A percentile compares a stretch with the other conserved stretches of the same genome.
phyloP scores from a whole-genome alignment of 1,140 invertebrate species.

The Oppia nitens region DNA sequence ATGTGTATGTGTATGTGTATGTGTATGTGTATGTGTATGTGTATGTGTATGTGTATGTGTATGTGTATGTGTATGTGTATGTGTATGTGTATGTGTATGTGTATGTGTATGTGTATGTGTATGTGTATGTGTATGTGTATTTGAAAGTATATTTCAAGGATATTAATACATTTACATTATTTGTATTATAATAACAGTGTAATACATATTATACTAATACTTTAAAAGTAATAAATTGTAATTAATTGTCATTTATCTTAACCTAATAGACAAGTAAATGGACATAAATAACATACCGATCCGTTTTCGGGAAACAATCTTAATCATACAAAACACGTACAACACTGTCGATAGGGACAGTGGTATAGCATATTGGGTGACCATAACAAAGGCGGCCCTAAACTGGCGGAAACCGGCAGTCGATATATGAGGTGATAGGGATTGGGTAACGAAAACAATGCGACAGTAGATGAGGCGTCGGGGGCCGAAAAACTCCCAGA shows the following conservation, averaged over 20 bases:
- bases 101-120: too few species aligned
- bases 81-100: too few species aligned
- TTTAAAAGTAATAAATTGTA: too few species aligned
- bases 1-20: too few species aligned
- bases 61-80: too few species aligned
- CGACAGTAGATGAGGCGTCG: slow-evolving; percentile 27
- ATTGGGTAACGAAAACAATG: slow-evolving; percentile 20
- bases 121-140: too few species aligned
- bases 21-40: too few species aligned
- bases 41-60: too few species aligned
- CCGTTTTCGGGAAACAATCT: slow-evolving; percentile 3
- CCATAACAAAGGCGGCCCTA: slow-evolving; percentile 25
- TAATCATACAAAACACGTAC: slow-evolving; percentile 23
- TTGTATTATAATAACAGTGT: too few species aligned
- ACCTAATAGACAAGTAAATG: background rate
- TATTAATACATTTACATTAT: too few species aligned
- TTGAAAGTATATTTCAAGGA: too few species aligned
- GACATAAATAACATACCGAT: background rate
- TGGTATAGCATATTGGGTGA: slow-evolving; percentile 37
- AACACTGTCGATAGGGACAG: slow-evolving; percentile 31
- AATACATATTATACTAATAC: too few species aligned
- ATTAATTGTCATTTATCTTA: background rate
- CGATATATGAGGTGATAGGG: background rate
- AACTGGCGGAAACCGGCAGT: background rate
- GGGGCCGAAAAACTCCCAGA: slow-evolving; percentile 21